phyloP scores from a whole-genome alignment of 2,113 vertebrate genomes.

The Xiphophorus couchianus region DNA sequence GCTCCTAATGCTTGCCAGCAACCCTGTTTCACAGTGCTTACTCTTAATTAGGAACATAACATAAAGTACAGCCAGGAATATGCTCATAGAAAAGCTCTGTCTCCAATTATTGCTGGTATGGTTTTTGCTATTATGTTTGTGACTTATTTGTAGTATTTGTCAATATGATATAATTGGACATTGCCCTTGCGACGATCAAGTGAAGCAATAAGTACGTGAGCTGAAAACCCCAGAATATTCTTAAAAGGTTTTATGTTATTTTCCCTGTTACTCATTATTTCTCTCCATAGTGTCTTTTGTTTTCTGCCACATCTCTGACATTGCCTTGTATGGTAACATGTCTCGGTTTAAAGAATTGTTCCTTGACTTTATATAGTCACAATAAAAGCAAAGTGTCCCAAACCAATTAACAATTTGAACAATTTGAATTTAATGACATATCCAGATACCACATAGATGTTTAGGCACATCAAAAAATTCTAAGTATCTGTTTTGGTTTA shows the following conservation, averaged over 20 bases:
- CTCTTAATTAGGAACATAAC: conserved; percentile 40
- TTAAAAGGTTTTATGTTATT: neutral
- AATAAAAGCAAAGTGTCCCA: too few species aligned
- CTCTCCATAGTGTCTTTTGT: neutral
- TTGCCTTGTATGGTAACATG: too few species aligned
- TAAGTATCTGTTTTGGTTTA: neutral
- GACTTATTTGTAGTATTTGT: neutral
- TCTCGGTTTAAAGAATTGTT: too few species aligned
- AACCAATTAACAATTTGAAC: too few species aligned
- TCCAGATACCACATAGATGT: neutral
- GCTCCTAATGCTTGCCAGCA: conserved; percentile 19
- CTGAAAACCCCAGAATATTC: too few species aligned
- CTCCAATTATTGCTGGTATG: neutral
- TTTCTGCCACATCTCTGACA: too few species aligned
- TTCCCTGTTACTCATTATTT: neutral
- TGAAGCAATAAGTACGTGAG: neutral
- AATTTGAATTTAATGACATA: too few species aligned
- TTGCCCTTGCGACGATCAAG: neutral
- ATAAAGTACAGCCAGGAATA: conserved; percentile 8
- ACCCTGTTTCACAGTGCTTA: conserved; percentile 16
- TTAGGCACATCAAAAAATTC: too few species aligned
- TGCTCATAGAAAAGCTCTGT: conserved; percentile 4
- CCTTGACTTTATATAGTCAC: too few species aligned
- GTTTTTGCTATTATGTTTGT: neutral
- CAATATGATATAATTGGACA: too few species aligned